Evolutionary conservation across 1,140 invertebrate species (phyloP), one percentile per base, ranked within the genome.

Genomic region (Bombus turneri): DNA sequence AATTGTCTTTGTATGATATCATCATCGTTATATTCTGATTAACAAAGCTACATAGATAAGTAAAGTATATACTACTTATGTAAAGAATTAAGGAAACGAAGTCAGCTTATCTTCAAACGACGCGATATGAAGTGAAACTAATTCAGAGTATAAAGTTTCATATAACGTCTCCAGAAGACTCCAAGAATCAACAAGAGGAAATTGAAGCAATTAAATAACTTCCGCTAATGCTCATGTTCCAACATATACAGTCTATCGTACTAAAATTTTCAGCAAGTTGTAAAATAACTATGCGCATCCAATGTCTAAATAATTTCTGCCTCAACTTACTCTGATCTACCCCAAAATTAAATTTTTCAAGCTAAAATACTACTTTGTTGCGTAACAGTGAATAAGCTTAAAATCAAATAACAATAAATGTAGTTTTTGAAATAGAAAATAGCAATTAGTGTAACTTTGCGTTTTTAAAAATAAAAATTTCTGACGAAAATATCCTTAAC

Each of bases 141-240:
- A 62, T 62, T 62, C 28, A 62, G 9, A n/a, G 59, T 62, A 62
- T n/a, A 62, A 62, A 62, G 59, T 62, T 62, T 62, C 59, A n/a
- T 62, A n/a, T 62, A 62, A 62, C 28, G 59, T 62, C 59, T n/a
- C 10, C 3, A n/a, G 59, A 62, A 62, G 59, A 62, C 28, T 62
- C 28, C 28, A 28, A 62, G 59, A 62, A 62, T 62, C 59, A 62
- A 62, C 59, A 62, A n/a, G 59, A n/a, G 59, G 28, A 62, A 62
- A 62, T 62, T 62, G 59, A 62, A 62, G 59, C 28, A 62, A 62
- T 62, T 62, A 62, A 62, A 62, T 62, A 62, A 62, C 59, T 62
- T 62, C 28, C 28, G 10, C 59, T 13, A n/a, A 28, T n/a, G 59
- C 28, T 12, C 28, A 62, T 62, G 59, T n/a, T 62, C 28, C 25